Percentiles rank a stretch among this genome's conserved stretches.
Conservation (phyloP, 2,113 vertebrate genomes). For the Centropus unirufus region DNA sequence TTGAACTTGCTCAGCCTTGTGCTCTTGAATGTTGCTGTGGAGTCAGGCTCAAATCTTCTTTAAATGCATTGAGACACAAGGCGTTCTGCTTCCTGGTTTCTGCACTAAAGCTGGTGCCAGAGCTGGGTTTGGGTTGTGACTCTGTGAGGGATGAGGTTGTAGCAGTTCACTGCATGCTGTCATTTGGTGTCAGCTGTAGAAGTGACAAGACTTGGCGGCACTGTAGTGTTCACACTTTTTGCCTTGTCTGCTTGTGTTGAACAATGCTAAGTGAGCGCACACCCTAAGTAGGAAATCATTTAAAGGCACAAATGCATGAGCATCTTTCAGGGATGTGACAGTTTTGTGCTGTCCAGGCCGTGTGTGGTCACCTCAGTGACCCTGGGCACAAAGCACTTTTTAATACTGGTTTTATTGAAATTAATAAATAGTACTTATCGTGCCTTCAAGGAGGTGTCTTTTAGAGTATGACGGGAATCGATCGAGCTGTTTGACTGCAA, state of each 20-base stretch:
- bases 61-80: neutral
- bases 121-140: neutral
- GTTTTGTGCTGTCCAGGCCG: neutral
- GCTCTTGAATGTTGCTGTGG: neutral
- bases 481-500: neutral
- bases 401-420: neutral
- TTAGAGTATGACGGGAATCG: neutral
- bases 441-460: neutral
- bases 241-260: neutral
- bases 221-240: neutral
- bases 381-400: neutral
- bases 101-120: neutral
- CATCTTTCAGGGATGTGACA: neutral
- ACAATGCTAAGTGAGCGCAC: neutral
- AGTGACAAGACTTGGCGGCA: neutral
- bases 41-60: neutral
- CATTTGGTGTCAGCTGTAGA: neutral
- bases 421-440: neutral
- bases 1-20: neutral
- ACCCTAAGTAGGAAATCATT: neutral
- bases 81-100: neutral
- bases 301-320: neutral
- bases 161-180: neutral
- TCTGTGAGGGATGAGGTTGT: neutral
- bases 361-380: neutral